Conservation (phyloP, 2,888 invertebrate genomes). For the Griposia aprilina region DNA sequence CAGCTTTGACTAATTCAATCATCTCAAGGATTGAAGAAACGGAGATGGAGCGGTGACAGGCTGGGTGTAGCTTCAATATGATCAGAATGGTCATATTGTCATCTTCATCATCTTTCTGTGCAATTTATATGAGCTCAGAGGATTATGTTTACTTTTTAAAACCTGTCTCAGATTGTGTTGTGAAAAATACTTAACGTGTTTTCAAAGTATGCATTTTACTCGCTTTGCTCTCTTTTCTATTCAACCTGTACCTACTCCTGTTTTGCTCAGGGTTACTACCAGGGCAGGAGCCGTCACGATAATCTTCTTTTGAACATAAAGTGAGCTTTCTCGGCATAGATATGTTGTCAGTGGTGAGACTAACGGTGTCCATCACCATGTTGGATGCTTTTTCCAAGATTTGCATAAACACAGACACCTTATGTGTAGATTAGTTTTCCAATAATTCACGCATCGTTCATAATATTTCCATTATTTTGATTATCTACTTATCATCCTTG, state of each 20-base stretch:
- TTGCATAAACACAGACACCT: no score
- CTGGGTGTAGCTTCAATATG: slow-evolving; percentile 3
- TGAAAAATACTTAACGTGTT: neutral
- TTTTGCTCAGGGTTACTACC: no score
- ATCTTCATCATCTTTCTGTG: neutral
- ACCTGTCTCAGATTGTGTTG: neutral
- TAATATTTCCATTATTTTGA: neutral
- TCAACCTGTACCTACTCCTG: no score
- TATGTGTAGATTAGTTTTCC: no score
- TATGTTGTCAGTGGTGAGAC: neutral
- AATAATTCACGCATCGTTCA: no score
- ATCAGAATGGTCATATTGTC: neutral
- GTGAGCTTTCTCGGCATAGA: neutral
- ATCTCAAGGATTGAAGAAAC: slow-evolving; percentile 1
- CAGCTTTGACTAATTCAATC: slow-evolving; percentile 59
- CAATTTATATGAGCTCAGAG: no score
- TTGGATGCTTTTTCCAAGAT: neutral
- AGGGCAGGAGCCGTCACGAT: neutral
- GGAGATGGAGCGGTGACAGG: no score
- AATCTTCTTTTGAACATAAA: neutral
- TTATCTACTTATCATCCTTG: neutral
- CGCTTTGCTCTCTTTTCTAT: no score
- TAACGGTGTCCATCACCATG: neutral
- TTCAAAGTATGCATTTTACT: no score
- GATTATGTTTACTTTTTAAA: neutral